phyloP scores from a whole-genome alignment of 2,888 invertebrate species.

The Ligdia adustata region DNA sequence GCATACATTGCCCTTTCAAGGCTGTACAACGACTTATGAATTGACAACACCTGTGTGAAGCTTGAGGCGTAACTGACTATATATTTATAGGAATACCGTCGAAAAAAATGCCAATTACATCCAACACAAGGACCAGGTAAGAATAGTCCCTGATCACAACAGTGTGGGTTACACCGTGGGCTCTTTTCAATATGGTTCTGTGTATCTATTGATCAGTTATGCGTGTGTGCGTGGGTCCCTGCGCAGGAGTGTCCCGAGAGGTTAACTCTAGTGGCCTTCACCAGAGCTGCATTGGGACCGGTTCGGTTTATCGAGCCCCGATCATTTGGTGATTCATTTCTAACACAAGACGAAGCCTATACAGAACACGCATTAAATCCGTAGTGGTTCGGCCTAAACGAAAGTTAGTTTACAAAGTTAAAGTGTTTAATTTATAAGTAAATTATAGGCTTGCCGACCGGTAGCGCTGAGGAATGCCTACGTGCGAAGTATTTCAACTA shows the following conservation, averaged over 20 bases:
- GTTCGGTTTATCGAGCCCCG: constrained; percentile 57
- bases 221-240: constrained; percentile 60
- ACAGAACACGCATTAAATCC: neutral
- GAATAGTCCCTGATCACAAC: constrained; percentile 50
- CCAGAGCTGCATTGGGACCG: constrained; percentile 76
- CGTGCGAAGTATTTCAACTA: constrained; percentile 33
- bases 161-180: constrained; percentile 49
- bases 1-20: constrained; percentile 5
- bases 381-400: neutral
- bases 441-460: constrained; percentile 31
- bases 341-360: constrained; percentile 11
- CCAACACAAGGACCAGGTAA: constrained; percentile 61
- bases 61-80: constrained; percentile 39
- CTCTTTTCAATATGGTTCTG: constrained; percentile 46
- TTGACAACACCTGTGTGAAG: constrained; percentile 47
- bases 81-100: constrained; percentile 59
- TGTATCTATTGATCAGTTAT: constrained; percentile 42
- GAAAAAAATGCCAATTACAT: constrained; percentile 65
- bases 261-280: constrained; percentile 79
- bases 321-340: constrained; percentile 22
- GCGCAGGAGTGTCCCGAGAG: constrained; percentile 72
- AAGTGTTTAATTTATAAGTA: constrained; percentile 36
- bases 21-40: constrained; percentile 30
- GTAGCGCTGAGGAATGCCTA: constrained; percentile 28
- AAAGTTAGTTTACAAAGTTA: constrained; percentile 16